Evolutionary conservation across 2,888 invertebrate genomes (phyloP), one percentile per base, ranked within the genome.

Genomic region (Oscheius onirici): DNA sequence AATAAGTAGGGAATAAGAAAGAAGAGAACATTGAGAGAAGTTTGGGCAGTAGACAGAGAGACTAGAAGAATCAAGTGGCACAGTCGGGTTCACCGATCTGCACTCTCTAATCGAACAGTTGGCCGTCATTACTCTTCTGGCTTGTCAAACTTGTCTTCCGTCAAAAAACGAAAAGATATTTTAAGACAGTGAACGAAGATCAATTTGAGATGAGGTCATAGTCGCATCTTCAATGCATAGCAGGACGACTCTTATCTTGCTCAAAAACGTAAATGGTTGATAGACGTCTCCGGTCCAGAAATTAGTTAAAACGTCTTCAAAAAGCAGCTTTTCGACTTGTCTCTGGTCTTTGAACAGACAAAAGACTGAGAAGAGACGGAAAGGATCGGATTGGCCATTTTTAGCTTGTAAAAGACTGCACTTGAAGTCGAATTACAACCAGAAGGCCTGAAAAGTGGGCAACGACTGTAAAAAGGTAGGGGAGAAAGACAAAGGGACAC

Each of bases 1-100:
- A 52, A 40, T 51, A 34, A 43, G 44, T 22, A 58, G 24, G 52
- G 43, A 43, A 41, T 54, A 54, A 17, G 55, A 43, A 44, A 44
- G 43, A 24, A 67, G 43, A 24, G 55, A 67, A 26, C 41, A 61
- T 61, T 11, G 41, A 43, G 44, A 44, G 17, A 44, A 61, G 13
- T 15, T 24, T 34, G 34, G 34, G 8, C 34, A 6, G 34, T 34
- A 52, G 17, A 24, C 17, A 34, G 57, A 15, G 17, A 24, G 24
- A 57, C 28, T 28, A 55, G 24, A 24, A 55, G n/a, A 24, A 24
- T 26, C 20, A 46, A 20, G 34, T 34, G 34, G 34, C 34, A 34
- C 34, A 34, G 34, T 34, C 34, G 34, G 34, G 34, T 34, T 34
- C 34, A 34, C 34, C 34, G 46, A 46, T 20, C 20, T 46, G 15